Percentiles rank a stretch among this genome's conserved stretches.
These are phyloP conservation scores for Diorhabda elongata DNA, from an alignment of 1,140 invertebrate species.

Conservation along the genomic window DNA sequence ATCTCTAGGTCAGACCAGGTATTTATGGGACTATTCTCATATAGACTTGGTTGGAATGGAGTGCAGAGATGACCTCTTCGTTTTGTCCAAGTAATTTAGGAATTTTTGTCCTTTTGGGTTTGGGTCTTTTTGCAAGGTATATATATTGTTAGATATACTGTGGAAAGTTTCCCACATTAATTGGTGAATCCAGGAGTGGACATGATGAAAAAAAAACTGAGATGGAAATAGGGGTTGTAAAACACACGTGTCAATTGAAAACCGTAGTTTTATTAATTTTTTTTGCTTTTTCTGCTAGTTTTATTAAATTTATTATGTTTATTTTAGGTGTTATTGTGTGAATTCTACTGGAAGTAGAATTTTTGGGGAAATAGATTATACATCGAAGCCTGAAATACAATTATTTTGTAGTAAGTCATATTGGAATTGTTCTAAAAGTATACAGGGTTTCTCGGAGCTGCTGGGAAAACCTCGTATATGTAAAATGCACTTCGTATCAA, in stretches of 20 bases:
- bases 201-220: not conserved
- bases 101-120: too few relatives aligned
- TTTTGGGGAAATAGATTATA: slow-evolving; percentile 55
- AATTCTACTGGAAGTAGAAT: slow-evolving; percentile 54
- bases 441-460: too few relatives aligned
- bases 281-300: not conserved
- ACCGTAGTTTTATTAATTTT: slow-evolving; percentile 1
- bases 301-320: slow-evolving; percentile 3
- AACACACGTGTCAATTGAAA: not conserved
- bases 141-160: too few relatives aligned
- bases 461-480: too few relatives aligned
- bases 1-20: too few relatives aligned
- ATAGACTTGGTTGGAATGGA: too few relatives aligned
- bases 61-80: too few relatives aligned
- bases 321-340: slow-evolving; percentile 58
- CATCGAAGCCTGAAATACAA: slow-evolving; percentile 43
- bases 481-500: too few relatives aligned
- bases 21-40: too few relatives aligned
- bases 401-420: slow-evolving; percentile 55
- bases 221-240: not conserved
- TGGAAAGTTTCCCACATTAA: not conserved
- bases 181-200: not conserved
- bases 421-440: too few relatives aligned
- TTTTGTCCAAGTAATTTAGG: too few relatives aligned
- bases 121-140: too few relatives aligned